Conservation (phyloP, 2,888 invertebrate species). For the Megamerina dolium region DNA sequence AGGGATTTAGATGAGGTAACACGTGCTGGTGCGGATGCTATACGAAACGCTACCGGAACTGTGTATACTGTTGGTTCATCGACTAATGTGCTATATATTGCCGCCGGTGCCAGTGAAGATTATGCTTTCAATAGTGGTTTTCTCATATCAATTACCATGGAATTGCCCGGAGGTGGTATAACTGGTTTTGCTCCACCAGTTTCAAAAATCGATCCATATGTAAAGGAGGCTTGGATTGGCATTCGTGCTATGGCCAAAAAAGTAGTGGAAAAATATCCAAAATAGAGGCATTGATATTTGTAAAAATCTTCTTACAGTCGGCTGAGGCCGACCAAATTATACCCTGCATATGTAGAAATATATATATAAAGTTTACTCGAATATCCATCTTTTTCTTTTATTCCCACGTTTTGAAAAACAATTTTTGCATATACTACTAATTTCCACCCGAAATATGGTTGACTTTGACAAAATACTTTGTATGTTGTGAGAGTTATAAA, state of each 20-base stretch:
- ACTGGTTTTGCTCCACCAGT: slow-evolving; percentile 58
- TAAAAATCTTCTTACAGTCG: too few relatives aligned
- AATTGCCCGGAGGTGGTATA: slow-evolving; percentile 55
- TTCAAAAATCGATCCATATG: slow-evolving; percentile 53
- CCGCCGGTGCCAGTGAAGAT: slow-evolving; percentile 61
- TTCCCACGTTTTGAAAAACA: too few relatives aligned
- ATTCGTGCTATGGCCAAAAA: slow-evolving; percentile 43
- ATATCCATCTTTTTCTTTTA: too few relatives aligned
- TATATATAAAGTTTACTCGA: too few relatives aligned
- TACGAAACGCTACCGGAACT: slow-evolving; percentile 39
- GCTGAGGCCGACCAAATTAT: too few relatives aligned
- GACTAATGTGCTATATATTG: slow-evolving; percentile 50
- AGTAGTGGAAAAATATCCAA: slow-evolving; percentile 33
- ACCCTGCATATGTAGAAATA: too few relatives aligned
- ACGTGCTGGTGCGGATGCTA: slow-evolving; percentile 42
- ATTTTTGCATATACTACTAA: too few relatives aligned
- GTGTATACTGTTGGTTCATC: slow-evolving; percentile 49
- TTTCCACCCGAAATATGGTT: too few relatives aligned
- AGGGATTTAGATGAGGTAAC: slow-evolving; percentile 47
- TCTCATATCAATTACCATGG: slow-evolving; percentile 58
- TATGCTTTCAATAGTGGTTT: slow-evolving; percentile 56
- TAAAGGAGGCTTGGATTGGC: slow-evolving; percentile 55
- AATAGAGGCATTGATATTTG: slow-evolving; percentile 1
- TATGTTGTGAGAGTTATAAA: too few relatives aligned
- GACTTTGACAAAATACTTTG: too few relatives aligned